A percentile compares a stretch with the other conserved stretches of the same genome.
Conservation (phyloP, 2,113 vertebrate genomes). For the Gopherus flavomarginatus region DNA sequence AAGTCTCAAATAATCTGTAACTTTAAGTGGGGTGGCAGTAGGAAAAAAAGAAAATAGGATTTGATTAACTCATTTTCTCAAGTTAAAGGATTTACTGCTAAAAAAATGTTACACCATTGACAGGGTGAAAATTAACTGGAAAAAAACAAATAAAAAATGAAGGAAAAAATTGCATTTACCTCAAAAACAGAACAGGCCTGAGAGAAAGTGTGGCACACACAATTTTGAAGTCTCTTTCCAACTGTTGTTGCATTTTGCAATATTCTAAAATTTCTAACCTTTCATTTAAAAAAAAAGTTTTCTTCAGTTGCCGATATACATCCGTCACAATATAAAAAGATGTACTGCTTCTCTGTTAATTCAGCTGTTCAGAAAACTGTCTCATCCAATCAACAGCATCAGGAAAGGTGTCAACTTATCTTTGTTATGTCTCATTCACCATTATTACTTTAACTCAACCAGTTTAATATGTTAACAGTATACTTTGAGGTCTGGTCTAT, state of each 20-base stretch:
- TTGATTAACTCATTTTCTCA: neutral
- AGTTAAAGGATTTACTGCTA: neutral
- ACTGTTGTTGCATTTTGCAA: neutral
- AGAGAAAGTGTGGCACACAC: neutral
- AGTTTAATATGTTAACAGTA: neutral
- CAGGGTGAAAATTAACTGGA: neutral
- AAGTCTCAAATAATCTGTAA: neutral
- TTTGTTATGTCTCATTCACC: neutral
- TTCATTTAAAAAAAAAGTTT: neutral
- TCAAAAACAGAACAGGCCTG: neutral
- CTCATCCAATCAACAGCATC: neutral
- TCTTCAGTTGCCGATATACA: neutral
- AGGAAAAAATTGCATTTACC: neutral
- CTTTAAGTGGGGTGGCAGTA: neutral
- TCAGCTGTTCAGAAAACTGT: neutral
- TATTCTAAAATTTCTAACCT: neutral
- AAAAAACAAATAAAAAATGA: neutral
- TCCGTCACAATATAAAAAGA: neutral
- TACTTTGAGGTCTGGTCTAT: neutral
- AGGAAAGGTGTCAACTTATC: neutral
- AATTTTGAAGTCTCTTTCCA: neutral
- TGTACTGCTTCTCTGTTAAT: neutral
- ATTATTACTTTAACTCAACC: neutral
- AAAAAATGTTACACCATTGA: neutral
- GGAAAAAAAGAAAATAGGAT: neutral